Evolutionary conservation across 2,113 vertebrate genomes (phyloP).

Genomic region (Reinhardtius hippoglossoides): DNA sequence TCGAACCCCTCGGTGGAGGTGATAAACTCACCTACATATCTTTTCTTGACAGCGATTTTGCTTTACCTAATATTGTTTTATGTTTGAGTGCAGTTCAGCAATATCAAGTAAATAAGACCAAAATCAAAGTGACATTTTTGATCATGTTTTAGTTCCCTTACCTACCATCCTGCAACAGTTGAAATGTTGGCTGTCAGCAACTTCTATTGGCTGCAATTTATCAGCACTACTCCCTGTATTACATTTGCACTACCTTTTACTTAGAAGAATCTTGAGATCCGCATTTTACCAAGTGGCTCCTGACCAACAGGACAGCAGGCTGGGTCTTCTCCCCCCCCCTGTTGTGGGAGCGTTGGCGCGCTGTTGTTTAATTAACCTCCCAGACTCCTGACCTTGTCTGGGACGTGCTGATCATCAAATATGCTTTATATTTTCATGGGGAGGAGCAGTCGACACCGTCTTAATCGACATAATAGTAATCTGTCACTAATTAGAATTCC

Average conservation of each 20-base stretch:
- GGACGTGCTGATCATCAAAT: slow-evolving; percentile 15
- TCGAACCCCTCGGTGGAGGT: too few relatives aligned
- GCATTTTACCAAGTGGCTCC: background rate
- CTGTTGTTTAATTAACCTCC: slow-evolving; percentile 21
- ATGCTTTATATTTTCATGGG: background rate
- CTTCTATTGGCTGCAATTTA: background rate
- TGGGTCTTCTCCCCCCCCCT: background rate
- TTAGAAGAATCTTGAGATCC: background rate
- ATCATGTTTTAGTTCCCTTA: too few relatives aligned
- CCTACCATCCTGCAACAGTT: too few relatives aligned
- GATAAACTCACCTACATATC: background rate
- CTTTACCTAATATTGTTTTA: background rate
- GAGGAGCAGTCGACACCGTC: background rate
- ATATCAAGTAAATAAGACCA: background rate
- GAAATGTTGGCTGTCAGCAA: too few relatives aligned
- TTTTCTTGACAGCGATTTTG: background rate
- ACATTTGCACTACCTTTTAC: background rate
- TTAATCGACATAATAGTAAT: background rate
- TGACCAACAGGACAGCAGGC: background rate
- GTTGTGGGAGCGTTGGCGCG: background rate
- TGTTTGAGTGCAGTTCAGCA: background rate
- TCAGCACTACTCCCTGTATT: background rate
- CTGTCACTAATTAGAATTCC: background rate
- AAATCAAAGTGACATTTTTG: background rate
- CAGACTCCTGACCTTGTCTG: slow-evolving; percentile 17